Base-by-base conservation (phyloP, 2,113 vertebrate species). In the Ginglymostoma cirratum region DNA sequence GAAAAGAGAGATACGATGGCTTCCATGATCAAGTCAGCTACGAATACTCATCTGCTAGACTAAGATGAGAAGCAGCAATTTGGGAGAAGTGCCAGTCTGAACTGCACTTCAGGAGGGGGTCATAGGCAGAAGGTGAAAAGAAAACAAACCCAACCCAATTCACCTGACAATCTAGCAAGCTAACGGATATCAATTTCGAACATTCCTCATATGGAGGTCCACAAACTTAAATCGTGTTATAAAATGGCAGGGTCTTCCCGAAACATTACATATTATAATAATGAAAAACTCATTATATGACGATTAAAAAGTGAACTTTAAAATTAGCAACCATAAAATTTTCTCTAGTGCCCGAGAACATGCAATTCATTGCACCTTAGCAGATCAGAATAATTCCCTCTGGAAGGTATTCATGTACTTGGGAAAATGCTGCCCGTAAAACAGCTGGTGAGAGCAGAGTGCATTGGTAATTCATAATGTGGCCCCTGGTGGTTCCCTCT, bases 401-500 rank as follows among this genome's bases (percentile, higher is more conserved):
- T 52, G 48, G 45, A 8, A 86, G 48, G 48, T 86, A 86, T 86
- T 86, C 52, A 52, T 52, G 23, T 87, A 93, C 61, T 93, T 93
- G 89, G 61, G 87, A 90, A 27, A 93, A 38, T 66, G 61, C 61
- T 66, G 55, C 8, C 89, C 61, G 67, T 6, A 67, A 61, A 65
- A 61, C 48, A 90, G 48, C 30, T 90, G 86, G 24, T 61, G 34
- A 15, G 23, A 89, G 87, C 19, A 27, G n/a, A 65, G 30, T 15
- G 52, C 87, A 90, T 52, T n/a, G 87, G 52, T 90, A 10, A 90
- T 61, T 90, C 24, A 61, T 90, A 90, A 90, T 17, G 14, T 90
- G 87, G 86, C 52, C 87, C 61, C 48, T 55, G 52, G 87, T 90
- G 27, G 85, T 30, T 52, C 87, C 87, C 87, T 90, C 87, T 90